Percentiles rank a stretch among this genome's conserved stretches.
These are phyloP conservation scores for Paramormyrops hopkinsi DNA, from an alignment of 2,797 vertebrate genomes.

Conservation along the genomic window DNA sequence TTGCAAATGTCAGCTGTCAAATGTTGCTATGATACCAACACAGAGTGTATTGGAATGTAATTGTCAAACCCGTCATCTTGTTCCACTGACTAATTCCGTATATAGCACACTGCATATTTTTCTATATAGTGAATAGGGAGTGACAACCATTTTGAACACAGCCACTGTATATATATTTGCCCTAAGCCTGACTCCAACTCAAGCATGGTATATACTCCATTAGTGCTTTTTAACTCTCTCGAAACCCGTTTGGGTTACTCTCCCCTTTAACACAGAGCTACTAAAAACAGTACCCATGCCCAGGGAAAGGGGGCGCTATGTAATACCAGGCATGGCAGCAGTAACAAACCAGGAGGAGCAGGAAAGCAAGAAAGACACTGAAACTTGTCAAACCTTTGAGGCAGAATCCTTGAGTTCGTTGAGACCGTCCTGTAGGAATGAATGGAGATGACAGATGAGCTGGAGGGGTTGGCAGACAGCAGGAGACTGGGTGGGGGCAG, in stretches of 20 bases:
- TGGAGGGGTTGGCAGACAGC: slow-evolving; percentile 93
- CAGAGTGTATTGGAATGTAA: neutral
- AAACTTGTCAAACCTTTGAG: slow-evolving; percentile 83
- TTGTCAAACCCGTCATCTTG: neutral
- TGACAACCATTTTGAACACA: neutral
- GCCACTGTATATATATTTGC: neutral
- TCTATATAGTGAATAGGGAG: neutral
- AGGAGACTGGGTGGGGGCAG: slow-evolving; percentile 61
- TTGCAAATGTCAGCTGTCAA: neutral
- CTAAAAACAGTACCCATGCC: neutral
- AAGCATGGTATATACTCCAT: neutral
- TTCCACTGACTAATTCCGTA: neutral
- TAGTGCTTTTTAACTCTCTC: neutral
- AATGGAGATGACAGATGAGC: slow-evolving; percentile 99
- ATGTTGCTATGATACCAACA: neutral
- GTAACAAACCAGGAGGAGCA: neutral
- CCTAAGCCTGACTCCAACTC: neutral
- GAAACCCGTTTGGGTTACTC: neutral
- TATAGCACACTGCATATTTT: neutral
- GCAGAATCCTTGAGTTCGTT: slow-evolving; percentile 97
- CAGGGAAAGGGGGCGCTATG: neutral
- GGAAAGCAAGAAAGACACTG: neutral
- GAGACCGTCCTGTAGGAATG: slow-evolving; percentile 99
- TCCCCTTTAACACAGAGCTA: neutral
- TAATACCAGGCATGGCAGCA: neutral